Conservation (phyloP, 2,113 vertebrate species). For the Mirounga angustirostris region DNA sequence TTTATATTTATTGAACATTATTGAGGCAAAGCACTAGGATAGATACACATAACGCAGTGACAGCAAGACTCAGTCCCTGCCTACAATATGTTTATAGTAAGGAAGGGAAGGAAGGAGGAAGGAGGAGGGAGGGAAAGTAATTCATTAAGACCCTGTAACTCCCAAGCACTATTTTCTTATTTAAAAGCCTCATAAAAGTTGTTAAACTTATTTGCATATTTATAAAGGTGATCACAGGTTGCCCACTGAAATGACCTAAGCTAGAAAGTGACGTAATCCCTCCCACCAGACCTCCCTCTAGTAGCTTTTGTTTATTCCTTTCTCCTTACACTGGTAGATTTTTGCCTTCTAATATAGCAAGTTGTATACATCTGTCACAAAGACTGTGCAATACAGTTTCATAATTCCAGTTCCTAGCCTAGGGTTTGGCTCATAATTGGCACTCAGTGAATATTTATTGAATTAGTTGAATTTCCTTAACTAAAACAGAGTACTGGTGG, state of each 20-base stretch:
- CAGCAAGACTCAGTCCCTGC: neutral
- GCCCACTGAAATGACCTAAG: neutral
- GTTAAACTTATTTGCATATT: neutral
- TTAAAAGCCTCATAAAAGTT: neutral
- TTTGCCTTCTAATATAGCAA: neutral
- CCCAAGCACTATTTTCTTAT: neutral
- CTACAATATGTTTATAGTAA: neutral
- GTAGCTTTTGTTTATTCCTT: neutral
- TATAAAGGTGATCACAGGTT: neutral
- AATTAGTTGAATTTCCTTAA: conserved; percentile 41
- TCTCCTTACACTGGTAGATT: neutral
- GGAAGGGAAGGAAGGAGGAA: neutral
- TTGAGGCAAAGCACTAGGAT: neutral
- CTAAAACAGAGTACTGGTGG: neutral
- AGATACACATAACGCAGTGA: neutral
- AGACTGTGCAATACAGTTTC: neutral
- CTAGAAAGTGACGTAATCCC: neutral
- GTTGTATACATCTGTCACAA: neutral
- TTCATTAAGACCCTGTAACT: neutral
- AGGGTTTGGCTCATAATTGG: neutral
- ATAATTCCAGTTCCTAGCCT: neutral
- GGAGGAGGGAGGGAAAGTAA: neutral
- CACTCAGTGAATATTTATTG: neutral
- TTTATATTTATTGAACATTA: neutral
- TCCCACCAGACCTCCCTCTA: neutral